phyloP scores from a whole-genome alignment of 1,140 invertebrate genomes.

The Zeugodacus cucurbitae region DNA sequence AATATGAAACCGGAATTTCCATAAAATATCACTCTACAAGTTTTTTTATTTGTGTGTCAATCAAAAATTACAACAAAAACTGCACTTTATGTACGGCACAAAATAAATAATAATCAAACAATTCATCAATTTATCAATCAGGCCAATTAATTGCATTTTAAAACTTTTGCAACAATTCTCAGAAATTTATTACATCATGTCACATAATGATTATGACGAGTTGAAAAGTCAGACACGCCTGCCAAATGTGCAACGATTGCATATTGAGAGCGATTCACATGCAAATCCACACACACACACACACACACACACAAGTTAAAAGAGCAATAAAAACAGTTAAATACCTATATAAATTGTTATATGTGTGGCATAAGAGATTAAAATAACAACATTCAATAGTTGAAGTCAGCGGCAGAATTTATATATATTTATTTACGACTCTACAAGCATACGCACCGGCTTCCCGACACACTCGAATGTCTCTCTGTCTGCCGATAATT shows the following conservation, averaged over 20 bases:
- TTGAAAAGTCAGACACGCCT: neutral
- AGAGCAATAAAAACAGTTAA: no score
- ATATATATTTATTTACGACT: neutral
- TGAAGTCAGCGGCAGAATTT: neutral
- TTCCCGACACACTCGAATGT: neutral
- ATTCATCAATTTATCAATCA: neutral
- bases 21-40: no score
- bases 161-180: neutral
- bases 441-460: neutral
- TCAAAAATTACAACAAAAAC: no score
- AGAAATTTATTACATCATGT: neutral
- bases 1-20: no score
- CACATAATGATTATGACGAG: neutral
- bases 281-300: no score
- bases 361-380: neutral
- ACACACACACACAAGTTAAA: no score
- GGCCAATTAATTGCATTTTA: neutral
- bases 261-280: neutral
- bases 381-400: neutral
- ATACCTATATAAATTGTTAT: neutral
- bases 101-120: no score
- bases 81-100: no score
- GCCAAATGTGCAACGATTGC: neutral
- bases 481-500: neutral
- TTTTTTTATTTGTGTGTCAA: no score